phyloP scores from a whole-genome alignment of 2,797 vertebrate genomes.

The Meda fulgida region DNA sequence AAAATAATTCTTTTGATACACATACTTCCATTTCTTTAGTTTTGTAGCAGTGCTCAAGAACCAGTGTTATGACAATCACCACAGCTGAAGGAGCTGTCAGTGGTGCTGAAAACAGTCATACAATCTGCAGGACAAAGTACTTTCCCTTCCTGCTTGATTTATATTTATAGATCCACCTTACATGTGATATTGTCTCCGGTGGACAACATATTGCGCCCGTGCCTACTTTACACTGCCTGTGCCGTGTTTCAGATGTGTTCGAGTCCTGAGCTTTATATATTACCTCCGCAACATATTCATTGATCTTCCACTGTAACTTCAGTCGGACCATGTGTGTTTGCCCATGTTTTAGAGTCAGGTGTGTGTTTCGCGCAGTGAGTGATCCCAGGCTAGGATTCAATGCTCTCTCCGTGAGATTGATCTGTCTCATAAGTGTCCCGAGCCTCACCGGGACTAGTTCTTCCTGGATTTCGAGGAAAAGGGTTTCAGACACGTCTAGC shows the following conservation, averaged over 20 bases:
- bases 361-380: slow-evolving; percentile 14
- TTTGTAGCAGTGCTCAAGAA: neutral
- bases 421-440: slow-evolving; percentile 53
- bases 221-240: slow-evolving; percentile 20
- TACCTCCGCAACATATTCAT: neutral
- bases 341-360: slow-evolving; percentile 39
- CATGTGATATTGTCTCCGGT: slow-evolving; percentile 33
- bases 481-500: slow-evolving; percentile 36
- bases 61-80: neutral
- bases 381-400: slow-evolving; percentile 35
- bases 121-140: slow-evolving; percentile 11
- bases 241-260: neutral
- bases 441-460: slow-evolving; percentile 7
- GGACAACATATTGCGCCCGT: slow-evolving; percentile 30
- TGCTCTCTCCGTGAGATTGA: slow-evolving; percentile 54
- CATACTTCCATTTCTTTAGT: neutral
- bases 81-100: slow-evolving; percentile 43
- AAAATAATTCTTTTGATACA: neutral
- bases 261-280: neutral
- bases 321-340: neutral
- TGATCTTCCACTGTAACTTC: neutral
- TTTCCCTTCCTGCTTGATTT: slow-evolving; percentile 26
- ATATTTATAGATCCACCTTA: slow-evolving; percentile 52
- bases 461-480: slow-evolving; percentile 16
- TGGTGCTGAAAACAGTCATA: slow-evolving; percentile 48